These are phyloP conservation scores for Archocentrus centrarchus DNA, from an alignment of 2,113 vertebrate genomes.

Conservation along the genomic window DNA sequence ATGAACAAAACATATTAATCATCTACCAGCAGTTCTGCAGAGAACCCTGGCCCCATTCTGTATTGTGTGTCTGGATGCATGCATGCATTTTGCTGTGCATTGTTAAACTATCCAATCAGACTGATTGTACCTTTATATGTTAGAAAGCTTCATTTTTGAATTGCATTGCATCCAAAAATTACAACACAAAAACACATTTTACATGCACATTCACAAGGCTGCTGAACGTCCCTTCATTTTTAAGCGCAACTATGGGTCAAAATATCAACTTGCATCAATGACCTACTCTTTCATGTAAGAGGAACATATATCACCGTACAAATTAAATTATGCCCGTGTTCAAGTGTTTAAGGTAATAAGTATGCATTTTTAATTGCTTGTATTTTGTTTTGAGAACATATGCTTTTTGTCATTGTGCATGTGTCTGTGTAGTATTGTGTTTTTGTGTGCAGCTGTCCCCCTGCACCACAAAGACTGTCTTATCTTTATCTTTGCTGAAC, in stretches of 20 bases:
- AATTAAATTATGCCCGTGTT: constrained; percentile 48
- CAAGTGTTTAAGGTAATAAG: constrained; percentile 33
- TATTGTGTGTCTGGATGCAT: constrained; percentile 24
- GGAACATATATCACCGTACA: constrained; percentile 14
- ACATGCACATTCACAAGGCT: background rate
- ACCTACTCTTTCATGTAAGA: background rate
- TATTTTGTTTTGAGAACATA: constrained; percentile 2
- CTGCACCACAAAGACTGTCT: background rate
- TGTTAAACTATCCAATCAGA: background rate
- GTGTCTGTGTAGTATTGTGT: background rate
- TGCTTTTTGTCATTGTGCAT: constrained; percentile 4
- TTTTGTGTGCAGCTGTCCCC: background rate
- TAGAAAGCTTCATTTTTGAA: background rate
- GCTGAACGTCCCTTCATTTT: background rate
- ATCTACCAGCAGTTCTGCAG: constrained; percentile 40
- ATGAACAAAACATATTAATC: constrained; percentile 49
- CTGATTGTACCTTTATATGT: background rate
- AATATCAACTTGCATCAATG: background rate
- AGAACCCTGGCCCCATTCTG: constrained; percentile 62
- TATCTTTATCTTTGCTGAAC: constrained; percentile 28
- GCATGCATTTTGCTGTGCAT: background rate
- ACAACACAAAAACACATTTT: background rate
- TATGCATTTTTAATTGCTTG: constrained; percentile 10
- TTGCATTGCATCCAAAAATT: background rate
- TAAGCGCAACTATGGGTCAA: background rate